These are phyloP conservation scores for Synaphobranchus kaupii DNA, from an alignment of 2,797 vertebrate species.

Conservation along the genomic window DNA sequence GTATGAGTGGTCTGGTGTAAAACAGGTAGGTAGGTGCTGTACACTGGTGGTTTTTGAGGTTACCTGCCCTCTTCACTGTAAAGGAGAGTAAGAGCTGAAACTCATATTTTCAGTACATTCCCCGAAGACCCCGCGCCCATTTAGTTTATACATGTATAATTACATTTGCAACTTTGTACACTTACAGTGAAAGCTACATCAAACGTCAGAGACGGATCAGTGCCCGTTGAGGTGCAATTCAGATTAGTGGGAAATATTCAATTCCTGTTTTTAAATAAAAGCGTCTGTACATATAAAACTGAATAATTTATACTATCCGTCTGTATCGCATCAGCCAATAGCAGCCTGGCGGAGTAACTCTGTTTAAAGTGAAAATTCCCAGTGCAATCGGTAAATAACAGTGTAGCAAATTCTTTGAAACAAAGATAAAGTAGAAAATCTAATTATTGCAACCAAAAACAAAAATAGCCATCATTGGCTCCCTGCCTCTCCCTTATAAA, in stretches of 20 bases:
- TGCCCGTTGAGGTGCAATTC: constrained; percentile 85
- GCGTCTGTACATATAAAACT: constrained; percentile 83
- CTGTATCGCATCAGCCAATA: constrained; percentile 53
- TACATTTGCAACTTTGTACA: constrained; percentile 86
- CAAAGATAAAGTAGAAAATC: constrained; percentile 53
- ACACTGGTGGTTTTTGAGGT: too few species aligned
- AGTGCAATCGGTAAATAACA: constrained; percentile 84
- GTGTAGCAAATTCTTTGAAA: constrained; percentile 83
- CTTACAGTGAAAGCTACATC: constrained; percentile 90
- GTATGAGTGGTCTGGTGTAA: too few species aligned
- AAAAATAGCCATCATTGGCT: constrained; percentile 68
- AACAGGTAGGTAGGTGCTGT: too few species aligned
- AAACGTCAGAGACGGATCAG: constrained; percentile 78
- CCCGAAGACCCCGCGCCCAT: constrained; percentile 78
- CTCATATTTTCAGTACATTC: constrained; percentile 86
- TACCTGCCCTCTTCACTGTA: too few species aligned
- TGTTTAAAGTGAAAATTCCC: constrained; percentile 75
- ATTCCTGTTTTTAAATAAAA: constrained; percentile 74
- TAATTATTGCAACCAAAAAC: constrained; percentile 66
- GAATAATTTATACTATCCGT: constrained; percentile 72
- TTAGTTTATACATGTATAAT: constrained; percentile 83
- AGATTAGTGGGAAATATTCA: constrained; percentile 71
- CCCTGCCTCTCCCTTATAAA: constrained; percentile 54
- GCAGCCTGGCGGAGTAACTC: constrained; percentile 67
- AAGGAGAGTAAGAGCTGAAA: too few species aligned